phyloP scores from a whole-genome alignment of 2,113 vertebrate species.

The Pedetes capensis region DNA sequence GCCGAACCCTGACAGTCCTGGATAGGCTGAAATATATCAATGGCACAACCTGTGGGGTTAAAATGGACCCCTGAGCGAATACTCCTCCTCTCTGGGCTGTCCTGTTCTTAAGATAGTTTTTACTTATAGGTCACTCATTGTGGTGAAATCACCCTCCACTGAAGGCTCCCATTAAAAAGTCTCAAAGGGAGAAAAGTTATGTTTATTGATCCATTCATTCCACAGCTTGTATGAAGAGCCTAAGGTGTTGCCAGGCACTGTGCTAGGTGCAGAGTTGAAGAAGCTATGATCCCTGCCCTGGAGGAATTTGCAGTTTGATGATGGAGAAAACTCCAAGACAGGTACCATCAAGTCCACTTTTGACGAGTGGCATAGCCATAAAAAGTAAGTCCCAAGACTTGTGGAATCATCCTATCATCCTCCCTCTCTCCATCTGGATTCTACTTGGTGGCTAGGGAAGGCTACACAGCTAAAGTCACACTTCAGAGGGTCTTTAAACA shows the following conservation, averaged over 20 bases:
- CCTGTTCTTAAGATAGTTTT: neutral
- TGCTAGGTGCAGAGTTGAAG: neutral
- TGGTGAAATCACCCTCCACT: neutral
- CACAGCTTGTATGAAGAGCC: neutral
- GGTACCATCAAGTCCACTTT: neutral
- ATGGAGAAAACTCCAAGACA: neutral
- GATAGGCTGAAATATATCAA: neutral
- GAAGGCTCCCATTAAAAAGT: neutral
- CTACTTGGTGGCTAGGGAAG: neutral
- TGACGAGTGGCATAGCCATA: neutral
- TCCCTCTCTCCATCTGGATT: neutral
- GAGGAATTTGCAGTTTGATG: neutral
- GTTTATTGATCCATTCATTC: neutral
- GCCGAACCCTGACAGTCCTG: too few species aligned
- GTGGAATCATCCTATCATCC: neutral
- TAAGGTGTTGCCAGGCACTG: neutral
- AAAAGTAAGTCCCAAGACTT: neutral
- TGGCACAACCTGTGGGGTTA: neutral
- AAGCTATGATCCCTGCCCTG: neutral
- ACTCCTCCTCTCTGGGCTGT: neutral
- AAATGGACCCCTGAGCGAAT: neutral
- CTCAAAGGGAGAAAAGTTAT: neutral
- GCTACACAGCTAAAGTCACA: neutral
- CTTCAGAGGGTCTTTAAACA: neutral
- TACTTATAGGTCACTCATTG: constrained; percentile 9